phyloP scores from a whole-genome alignment of 2,888 invertebrate species.

The Elmis aenea region DNA sequence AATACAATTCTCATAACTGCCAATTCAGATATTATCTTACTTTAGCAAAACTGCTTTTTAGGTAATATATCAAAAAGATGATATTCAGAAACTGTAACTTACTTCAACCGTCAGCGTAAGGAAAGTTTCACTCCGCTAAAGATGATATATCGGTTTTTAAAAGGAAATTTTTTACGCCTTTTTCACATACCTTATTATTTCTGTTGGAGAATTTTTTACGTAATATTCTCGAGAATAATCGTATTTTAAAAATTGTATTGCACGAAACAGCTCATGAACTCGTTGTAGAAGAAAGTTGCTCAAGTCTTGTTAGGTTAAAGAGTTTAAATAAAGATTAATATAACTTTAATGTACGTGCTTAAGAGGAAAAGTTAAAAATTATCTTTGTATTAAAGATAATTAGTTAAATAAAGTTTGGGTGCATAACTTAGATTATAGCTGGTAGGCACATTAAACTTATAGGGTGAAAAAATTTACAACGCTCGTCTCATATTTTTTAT shows the following conservation, averaged over 20 bases:
- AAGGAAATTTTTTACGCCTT: slow-evolving; percentile 30
- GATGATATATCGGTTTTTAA: slow-evolving; percentile 42
- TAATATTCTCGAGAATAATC: too few relatives aligned
- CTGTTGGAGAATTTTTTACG: too few relatives aligned
- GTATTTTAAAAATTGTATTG: too few relatives aligned
- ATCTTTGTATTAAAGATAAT: slow-evolving; percentile 12
- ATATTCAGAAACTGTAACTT: slow-evolving; percentile 42
- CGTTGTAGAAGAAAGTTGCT: too few relatives aligned
- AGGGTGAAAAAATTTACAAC: slow-evolving; percentile 13
- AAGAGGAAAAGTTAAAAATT: slow-evolving; percentile 17
- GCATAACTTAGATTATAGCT: slow-evolving; percentile 7
- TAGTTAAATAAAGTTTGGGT: slow-evolving; percentile 7
- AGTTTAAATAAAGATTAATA: slow-evolving; percentile 13
- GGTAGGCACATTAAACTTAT: slow-evolving; percentile 9
- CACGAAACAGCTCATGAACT: too few relatives aligned
- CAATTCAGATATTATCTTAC: slow-evolving; percentile 28
- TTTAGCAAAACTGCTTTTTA: slow-evolving; percentile 24
- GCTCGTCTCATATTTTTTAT: slow-evolving; percentile 19
- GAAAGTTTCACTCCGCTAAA: slow-evolving; percentile 37
- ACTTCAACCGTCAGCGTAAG: slow-evolving; percentile 42
- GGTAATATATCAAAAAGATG: slow-evolving; percentile 43
- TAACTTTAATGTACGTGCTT: slow-evolving; percentile 5
- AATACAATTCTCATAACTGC: slow-evolving; percentile 24
- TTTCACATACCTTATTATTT: slow-evolving; percentile 16
- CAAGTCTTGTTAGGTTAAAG: too few relatives aligned